phyloP scores from a whole-genome alignment of 23 tunicate genomes.

The Trididemnum miniatum region DNA sequence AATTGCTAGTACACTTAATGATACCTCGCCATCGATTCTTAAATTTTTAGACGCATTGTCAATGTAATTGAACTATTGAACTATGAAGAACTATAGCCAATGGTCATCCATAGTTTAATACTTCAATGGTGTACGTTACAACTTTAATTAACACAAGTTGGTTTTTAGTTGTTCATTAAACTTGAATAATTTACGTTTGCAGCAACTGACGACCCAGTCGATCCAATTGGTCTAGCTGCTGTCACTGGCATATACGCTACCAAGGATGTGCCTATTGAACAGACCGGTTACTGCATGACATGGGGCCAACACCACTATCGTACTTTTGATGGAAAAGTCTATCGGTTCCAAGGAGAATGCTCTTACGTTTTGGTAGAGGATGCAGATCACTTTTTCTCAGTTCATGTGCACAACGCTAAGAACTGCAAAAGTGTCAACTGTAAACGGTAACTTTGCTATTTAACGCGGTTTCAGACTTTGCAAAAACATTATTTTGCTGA shows the following conservation, averaged over 20 bases:
- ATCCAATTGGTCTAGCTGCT: conserved; percentile 88
- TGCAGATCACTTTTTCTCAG: conserved; percentile 77
- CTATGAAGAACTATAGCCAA: too few species aligned
- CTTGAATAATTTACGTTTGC: too few species aligned
- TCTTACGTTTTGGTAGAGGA: conserved; percentile 78
- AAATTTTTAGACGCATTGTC: too few species aligned
- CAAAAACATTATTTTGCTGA: too few species aligned
- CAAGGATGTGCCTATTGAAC: conserved; percentile 78
- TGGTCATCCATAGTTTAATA: too few species aligned
- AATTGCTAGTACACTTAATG: too few species aligned
- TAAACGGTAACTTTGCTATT: conserved; percentile 72
- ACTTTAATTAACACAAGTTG: too few species aligned
- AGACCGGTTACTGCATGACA: conserved; percentile 95
- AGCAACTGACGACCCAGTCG: conserved; percentile 88
- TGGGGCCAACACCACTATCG: conserved; percentile 99
- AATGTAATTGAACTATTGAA: too few species aligned
- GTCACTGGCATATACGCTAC: conserved; percentile 78
- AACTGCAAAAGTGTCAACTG: conserved; percentile 55
- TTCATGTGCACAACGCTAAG: conserved; percentile 61
- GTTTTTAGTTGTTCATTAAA: too few species aligned
- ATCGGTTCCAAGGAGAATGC: conserved; percentile 92
- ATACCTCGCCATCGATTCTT: too few species aligned
- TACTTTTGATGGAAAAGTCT: conserved; percentile 93
- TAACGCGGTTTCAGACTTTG: too few species aligned
- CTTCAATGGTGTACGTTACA: too few species aligned